Percentiles rank a stretch among this genome's conserved stretches.
Evolutionary conservation across 2,888 invertebrate species (phyloP).

Genomic region (Anorthoa munda): DNA sequence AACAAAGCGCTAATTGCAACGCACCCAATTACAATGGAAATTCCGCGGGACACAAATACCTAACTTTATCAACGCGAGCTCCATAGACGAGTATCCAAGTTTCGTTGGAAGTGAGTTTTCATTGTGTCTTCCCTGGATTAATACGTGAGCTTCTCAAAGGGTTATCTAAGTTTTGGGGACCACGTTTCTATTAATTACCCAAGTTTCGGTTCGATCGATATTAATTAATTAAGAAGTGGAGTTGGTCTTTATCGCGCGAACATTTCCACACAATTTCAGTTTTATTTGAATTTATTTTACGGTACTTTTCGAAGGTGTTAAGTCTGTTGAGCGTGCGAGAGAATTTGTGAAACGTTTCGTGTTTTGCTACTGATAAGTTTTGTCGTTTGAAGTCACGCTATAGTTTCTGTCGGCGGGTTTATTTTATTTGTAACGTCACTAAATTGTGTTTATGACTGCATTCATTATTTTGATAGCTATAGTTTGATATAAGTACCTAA

Average conservation of each 20-base stretch:
- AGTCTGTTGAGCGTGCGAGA: conserved; percentile 53
- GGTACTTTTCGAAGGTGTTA: conserved; percentile 48
- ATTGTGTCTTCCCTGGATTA: conserved; percentile 85
- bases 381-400: conserved; percentile 62
- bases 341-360: conserved; percentile 60
- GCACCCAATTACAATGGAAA: conserved; percentile 55
- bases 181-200: conserved; percentile 88
- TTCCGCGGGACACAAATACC: conserved; percentile 54
- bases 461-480: conserved; percentile 10
- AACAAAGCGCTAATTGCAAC: conserved; percentile 54
- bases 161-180: conserved; percentile 87
- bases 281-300: conserved; percentile 56
- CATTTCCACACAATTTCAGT: conserved; percentile 48
- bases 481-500: background rate
- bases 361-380: conserved; percentile 62
- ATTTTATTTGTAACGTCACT: conserved; percentile 49
- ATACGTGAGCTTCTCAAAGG: conserved; percentile 87
- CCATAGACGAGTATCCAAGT: conserved; percentile 76
- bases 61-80: conserved; percentile 69
- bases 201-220: conserved; percentile 83
- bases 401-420: conserved; percentile 42
- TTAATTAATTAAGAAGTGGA: conserved; percentile 85
- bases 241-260: conserved; percentile 62
- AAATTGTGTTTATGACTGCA: conserved; percentile 26
- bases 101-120: conserved; percentile 78